Evolutionary conservation across 2,113 vertebrate species (phyloP).

Genomic region (Ptilonorhynchus violaceus): DNA sequence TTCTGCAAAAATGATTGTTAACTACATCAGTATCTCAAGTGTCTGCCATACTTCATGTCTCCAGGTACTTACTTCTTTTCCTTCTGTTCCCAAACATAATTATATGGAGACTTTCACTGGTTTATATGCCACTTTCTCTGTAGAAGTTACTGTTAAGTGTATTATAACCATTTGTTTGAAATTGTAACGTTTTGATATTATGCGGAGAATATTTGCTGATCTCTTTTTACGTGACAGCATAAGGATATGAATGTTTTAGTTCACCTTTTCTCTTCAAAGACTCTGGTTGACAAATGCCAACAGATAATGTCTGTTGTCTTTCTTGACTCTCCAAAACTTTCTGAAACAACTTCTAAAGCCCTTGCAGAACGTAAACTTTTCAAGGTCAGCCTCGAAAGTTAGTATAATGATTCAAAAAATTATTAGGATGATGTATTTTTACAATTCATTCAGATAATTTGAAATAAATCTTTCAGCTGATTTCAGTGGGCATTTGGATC

Average conservation of each 20-base stretch:
- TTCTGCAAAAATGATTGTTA: neutral
- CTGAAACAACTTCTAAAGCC: constrained; percentile 73
- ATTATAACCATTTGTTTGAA: neutral
- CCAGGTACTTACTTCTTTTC: neutral
- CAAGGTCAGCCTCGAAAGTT: constrained; percentile 75
- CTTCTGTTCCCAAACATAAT: neutral
- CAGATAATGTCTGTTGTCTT: constrained; percentile 71
- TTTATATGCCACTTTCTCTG: neutral
- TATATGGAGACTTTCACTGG: neutral
- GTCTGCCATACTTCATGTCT: neutral
- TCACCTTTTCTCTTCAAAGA: constrained; percentile 59
- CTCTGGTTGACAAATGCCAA: constrained; percentile 72
- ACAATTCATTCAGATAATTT: neutral
- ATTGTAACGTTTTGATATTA: neutral
- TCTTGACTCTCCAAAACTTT: constrained; percentile 74
- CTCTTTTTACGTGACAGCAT: neutral
- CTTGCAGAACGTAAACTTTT: constrained; percentile 69
- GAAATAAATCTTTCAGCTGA: neutral
- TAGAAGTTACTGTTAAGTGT: neutral
- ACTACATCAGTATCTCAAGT: neutral
- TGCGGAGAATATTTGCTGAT: neutral
- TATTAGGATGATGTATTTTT: neutral
- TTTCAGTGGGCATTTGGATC: neutral
- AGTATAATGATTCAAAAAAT: neutral
- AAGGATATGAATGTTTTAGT: neutral